These are phyloP conservation scores for Lottia gigantea DNA, from an alignment of 2,888 invertebrate genomes.

Conservation along the genomic window DNA sequence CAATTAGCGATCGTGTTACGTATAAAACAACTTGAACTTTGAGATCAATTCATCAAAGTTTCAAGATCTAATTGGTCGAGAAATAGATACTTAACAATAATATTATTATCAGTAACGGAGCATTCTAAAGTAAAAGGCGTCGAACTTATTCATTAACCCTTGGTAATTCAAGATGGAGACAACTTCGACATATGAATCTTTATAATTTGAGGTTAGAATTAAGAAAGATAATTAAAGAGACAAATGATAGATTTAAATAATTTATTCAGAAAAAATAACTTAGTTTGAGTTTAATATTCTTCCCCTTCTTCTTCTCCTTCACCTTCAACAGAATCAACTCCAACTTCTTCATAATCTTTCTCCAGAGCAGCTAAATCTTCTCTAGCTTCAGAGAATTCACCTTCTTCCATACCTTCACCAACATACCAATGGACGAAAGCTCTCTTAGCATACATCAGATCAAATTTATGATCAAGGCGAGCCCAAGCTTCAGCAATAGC, in stretches of 20 bases:
- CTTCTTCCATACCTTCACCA: constrained; percentile 7
- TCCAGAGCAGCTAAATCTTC: constrained; percentile 9
- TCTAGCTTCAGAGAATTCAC: constrained; percentile 8
- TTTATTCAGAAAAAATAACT: not conserved
- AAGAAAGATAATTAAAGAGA: no score
- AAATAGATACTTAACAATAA: no score
- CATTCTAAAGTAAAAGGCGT: no score
- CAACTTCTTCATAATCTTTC: constrained; percentile 9
- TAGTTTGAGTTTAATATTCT: not conserved
- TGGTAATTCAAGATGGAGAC: no score
- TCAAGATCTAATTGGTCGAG: no score
- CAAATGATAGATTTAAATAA: not conserved
- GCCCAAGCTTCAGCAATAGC: constrained; percentile 1
- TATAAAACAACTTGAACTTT: no score
- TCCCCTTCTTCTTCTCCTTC: constrained; percentile 2
- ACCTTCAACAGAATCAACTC: constrained; percentile 9
- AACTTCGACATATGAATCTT: no score
- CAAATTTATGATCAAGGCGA: constrained; percentile 5
- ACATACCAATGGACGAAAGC: constrained; percentile 6
- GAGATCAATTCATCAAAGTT: no score
- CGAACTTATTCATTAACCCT: no score
- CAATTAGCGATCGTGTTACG: no score
- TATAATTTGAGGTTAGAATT: no score
- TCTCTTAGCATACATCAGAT: not conserved
- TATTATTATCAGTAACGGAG: no score